Percentiles rank a stretch among this genome's conserved stretches.
Conservation (phyloP, 2,888 invertebrate species). For the Apamea epomidion region DNA sequence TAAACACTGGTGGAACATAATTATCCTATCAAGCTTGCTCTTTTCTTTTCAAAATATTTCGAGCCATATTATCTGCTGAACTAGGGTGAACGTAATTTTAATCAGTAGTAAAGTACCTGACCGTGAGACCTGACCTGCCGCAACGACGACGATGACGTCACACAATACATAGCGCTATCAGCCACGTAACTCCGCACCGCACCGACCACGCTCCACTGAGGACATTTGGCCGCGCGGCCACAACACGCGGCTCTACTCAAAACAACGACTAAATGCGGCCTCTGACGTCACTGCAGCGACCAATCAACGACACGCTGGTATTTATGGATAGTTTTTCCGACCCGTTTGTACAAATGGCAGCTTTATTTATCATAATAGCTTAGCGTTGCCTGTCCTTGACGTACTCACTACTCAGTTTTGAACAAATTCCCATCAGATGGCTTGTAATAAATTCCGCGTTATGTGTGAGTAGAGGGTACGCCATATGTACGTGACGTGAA, state of each 20-base stretch:
- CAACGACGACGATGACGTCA: constrained; percentile 21
- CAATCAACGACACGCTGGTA: constrained; percentile 13
- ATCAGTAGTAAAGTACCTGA: background rate
- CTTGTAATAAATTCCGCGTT: constrained; percentile 25
- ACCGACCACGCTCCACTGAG: background rate
- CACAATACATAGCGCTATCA: background rate
- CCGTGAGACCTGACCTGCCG: constrained; percentile 34
- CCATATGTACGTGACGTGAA: constrained; percentile 49
- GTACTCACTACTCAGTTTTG: background rate
- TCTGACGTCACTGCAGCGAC: constrained; percentile 25
- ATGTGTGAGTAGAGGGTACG: constrained; percentile 45
- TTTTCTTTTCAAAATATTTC: background rate
- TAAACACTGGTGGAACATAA: background rate
- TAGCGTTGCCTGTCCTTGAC: constrained; percentile 40
- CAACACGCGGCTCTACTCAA: background rate
- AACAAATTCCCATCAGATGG: constrained; percentile 36
- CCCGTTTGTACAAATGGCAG: constrained; percentile 19
- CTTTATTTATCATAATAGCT: constrained; percentile 34
- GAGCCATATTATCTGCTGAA: background rate
- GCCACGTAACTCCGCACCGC: background rate
- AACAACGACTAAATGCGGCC: constrained; percentile 18
- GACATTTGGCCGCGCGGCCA: constrained; percentile 6
- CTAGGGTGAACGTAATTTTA: background rate
- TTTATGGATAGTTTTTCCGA: constrained; percentile 35
- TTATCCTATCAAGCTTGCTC: background rate